These are phyloP conservation scores for Epistrophe grossulariae DNA, from an alignment of 2,888 invertebrate genomes.

Conservation along the genomic window DNA sequence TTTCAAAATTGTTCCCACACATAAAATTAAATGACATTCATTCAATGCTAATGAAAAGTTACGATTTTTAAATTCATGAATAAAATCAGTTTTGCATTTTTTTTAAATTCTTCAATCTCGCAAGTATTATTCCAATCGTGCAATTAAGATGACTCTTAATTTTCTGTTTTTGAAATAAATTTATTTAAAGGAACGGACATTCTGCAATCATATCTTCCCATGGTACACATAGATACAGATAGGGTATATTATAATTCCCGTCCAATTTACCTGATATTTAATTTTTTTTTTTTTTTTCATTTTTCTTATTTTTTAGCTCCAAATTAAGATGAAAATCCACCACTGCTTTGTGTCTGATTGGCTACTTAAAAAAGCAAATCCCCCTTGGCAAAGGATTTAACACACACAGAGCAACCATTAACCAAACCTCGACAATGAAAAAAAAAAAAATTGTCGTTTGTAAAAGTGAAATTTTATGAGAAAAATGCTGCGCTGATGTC, in stretches of 20 bases:
- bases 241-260: not conserved
- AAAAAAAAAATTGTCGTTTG: slow-evolving; percentile 12
- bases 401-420: slow-evolving; percentile 7
- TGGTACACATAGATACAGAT: too few species aligned
- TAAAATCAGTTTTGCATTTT: too few species aligned
- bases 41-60: too few species aligned
- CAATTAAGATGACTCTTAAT: too few species aligned
- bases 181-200: too few species aligned
- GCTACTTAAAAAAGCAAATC: slow-evolving; percentile 4
- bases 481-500: slow-evolving; percentile 43
- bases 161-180: too few species aligned
- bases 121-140: too few species aligned
- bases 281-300: not conserved
- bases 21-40: too few species aligned
- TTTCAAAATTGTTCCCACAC: too few species aligned
- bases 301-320: not conserved
- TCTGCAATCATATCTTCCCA: too few species aligned
- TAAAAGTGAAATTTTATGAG: slow-evolving; percentile 56
- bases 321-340: slow-evolving; percentile 47
- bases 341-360: slow-evolving; percentile 30
- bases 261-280: not conserved
- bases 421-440: slow-evolving; percentile 1
- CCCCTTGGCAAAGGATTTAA: slow-evolving; percentile 6
- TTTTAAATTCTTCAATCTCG: too few species aligned
- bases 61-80: too few species aligned